Conservation (phyloP, 37 sponge, comb jelly and placozoan genomes). For the Crambe crambe region DNA sequence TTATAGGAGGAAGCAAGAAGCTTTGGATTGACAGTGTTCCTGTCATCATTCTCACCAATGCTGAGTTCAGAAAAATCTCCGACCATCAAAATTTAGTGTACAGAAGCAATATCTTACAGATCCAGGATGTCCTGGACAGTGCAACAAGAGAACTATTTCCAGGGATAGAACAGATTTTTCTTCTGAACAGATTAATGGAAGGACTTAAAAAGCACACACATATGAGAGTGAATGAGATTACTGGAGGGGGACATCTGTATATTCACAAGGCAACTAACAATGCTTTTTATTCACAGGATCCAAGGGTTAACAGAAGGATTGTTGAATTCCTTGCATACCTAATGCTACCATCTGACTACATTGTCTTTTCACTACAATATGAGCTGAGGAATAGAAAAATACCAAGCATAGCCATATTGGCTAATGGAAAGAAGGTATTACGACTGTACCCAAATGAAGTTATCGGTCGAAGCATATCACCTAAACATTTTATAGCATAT, state of each 20-base stretch:
- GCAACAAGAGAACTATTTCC: not conserved
- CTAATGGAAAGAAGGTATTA: not conserved
- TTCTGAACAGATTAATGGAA: not conserved
- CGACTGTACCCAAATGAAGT: not conserved
- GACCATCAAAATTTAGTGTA: not conserved
- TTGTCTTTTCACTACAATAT: not conserved
- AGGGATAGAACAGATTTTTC: not conserved
- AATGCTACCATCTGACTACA: not conserved
- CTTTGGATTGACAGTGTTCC: not conserved
- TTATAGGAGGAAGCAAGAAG: not conserved
- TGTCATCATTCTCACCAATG: not conserved
- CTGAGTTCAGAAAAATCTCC: not conserved
- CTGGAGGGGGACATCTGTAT: constrained; percentile 1
- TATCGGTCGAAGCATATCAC: not conserved
- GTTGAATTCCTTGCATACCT: not conserved
- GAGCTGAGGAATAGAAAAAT: not conserved
- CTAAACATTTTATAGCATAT: not conserved
- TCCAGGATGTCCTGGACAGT: not conserved
- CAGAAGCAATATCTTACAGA: not conserved
- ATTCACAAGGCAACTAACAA: not conserved
- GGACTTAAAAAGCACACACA: not conserved
- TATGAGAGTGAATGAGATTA: not conserved
- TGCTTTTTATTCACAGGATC: not conserved
- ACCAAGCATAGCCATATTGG: not conserved
- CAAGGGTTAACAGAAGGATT: not conserved